Evolutionary conservation across 2,888 invertebrate genomes (phyloP).

Genomic region (Slavum lentiscoides): DNA sequence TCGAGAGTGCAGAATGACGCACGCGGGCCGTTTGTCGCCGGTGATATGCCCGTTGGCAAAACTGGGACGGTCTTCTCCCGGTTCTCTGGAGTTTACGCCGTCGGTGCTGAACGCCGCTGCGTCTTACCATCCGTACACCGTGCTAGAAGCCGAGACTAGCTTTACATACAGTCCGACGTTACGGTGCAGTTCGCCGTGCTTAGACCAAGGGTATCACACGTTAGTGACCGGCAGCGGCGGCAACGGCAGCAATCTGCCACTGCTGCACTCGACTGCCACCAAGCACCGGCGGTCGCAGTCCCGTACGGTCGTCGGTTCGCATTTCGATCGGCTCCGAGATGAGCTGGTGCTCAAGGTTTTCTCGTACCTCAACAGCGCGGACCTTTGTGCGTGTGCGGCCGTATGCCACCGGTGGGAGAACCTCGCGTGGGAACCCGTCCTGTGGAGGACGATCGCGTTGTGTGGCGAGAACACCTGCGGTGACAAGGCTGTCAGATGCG

Average conservation of each 20-base stretch:
- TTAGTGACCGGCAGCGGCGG: slow-evolving; percentile 65
- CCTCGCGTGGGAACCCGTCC: slow-evolving; percentile 75
- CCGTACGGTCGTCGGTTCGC: slow-evolving; percentile 57
- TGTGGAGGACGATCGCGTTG: slow-evolving; percentile 73
- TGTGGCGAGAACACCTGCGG: slow-evolving; percentile 67
- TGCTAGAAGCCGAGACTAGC: slow-evolving; percentile 42
- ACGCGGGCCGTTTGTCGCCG: slow-evolving; percentile 61
- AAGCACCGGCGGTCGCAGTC: slow-evolving; percentile 55
- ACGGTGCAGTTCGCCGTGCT: slow-evolving; percentile 68
- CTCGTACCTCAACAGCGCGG: slow-evolving; percentile 71
- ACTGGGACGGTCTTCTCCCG: slow-evolving; percentile 63
- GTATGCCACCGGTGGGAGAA: slow-evolving; percentile 77
- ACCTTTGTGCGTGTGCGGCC: slow-evolving; percentile 73
- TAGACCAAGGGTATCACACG: slow-evolving; percentile 83
- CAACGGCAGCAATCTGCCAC: slow-evolving; percentile 20
- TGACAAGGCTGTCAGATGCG: slow-evolving; percentile 69
- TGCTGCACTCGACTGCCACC: slow-evolving; percentile 56
- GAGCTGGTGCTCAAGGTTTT: slow-evolving; percentile 72
- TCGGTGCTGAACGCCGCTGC: slow-evolving; percentile 41
- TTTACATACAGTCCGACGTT: slow-evolving; percentile 55
- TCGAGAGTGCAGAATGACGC: slow-evolving; percentile 28
- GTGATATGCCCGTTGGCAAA: slow-evolving; percentile 68
- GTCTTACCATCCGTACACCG: slow-evolving; percentile 52
- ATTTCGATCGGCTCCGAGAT: slow-evolving; percentile 70
- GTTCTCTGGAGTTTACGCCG: slow-evolving; percentile 58